phyloP scores from a whole-genome alignment of 2,888 invertebrate species.

The Agrilus biguttatus region DNA sequence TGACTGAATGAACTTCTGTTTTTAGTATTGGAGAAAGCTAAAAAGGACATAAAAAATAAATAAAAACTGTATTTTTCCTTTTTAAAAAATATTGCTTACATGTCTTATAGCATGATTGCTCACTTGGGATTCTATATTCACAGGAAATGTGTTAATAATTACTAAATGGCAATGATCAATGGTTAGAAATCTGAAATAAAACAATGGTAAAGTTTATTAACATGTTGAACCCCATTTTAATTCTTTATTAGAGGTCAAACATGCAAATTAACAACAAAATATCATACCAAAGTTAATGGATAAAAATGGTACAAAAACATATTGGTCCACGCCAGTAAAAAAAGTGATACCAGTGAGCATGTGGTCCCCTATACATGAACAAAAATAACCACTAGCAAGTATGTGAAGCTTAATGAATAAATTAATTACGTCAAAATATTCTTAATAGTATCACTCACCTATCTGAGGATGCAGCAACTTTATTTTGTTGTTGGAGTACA shows the following conservation, averaged over 20 bases:
- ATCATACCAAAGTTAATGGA: too few relatives aligned
- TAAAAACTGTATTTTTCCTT: too few relatives aligned
- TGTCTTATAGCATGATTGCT: slow-evolving; percentile 55
- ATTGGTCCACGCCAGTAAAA: too few relatives aligned
- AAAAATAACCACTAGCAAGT: too few relatives aligned
- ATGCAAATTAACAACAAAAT: too few relatives aligned
- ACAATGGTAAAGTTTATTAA: not conserved
- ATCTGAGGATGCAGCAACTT: slow-evolving; percentile 44
- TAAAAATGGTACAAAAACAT: too few relatives aligned
- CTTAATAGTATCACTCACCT: slow-evolving; percentile 29
- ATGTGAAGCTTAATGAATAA: too few relatives aligned
- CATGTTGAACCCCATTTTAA: too few relatives aligned
- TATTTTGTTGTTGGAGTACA: slow-evolving; percentile 70
- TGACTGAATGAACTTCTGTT: slow-evolving; percentile 68
- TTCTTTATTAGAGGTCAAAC: not conserved
- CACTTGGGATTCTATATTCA: slow-evolving; percentile 64
- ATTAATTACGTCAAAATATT: too few relatives aligned
- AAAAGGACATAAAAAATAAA: slow-evolving; percentile 12
- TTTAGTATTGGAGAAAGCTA: slow-evolving; percentile 57
- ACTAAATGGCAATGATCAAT: slow-evolving; percentile 84
- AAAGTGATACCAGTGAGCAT: too few relatives aligned
- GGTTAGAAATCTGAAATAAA: slow-evolving; percentile 45
- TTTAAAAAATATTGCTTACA: slow-evolving; percentile 30
- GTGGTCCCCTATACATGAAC: too few relatives aligned
- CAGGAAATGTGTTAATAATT: slow-evolving; percentile 76